Evolutionary conservation across 2,888 invertebrate genomes (phyloP).

Genomic region (Minunthozetes semirufus): DNA sequence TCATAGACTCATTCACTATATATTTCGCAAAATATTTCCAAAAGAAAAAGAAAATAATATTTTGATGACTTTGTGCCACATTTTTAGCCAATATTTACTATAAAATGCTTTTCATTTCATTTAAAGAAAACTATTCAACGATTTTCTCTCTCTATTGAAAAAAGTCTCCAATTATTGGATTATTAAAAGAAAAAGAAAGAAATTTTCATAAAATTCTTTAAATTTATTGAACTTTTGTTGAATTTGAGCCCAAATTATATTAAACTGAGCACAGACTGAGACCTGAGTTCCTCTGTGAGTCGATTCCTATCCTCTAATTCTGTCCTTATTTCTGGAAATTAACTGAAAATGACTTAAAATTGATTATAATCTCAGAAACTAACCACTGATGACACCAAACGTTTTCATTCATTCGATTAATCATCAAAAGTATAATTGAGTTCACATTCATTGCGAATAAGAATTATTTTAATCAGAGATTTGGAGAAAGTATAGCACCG

Average conservation of each 20-base stretch:
- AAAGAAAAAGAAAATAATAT: not conserved
- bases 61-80: conserved; percentile 1
- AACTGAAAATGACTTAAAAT: not conserved
- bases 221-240: no score
- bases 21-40: not conserved
- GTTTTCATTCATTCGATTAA: not conserved
- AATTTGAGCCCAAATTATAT: no score
- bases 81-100: not conserved
- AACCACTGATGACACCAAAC: not conserved
- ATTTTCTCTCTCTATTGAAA: not conserved
- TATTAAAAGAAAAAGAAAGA: not conserved
- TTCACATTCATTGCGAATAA: no score
- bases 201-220: no score
- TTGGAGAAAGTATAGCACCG: no score
- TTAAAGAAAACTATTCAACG: not conserved
- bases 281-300: no score
- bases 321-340: no score
- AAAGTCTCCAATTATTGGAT: not conserved
- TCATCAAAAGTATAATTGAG: no score
- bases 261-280: no score
- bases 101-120: not conserved
- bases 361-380: not conserved
- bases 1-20: no score
- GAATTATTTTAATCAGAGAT: no score
- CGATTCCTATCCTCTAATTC: no score